These are phyloP conservation scores for Oncopodura yosiiana DNA, from an alignment of 1,140 invertebrate genomes.

Conservation along the genomic window DNA sequence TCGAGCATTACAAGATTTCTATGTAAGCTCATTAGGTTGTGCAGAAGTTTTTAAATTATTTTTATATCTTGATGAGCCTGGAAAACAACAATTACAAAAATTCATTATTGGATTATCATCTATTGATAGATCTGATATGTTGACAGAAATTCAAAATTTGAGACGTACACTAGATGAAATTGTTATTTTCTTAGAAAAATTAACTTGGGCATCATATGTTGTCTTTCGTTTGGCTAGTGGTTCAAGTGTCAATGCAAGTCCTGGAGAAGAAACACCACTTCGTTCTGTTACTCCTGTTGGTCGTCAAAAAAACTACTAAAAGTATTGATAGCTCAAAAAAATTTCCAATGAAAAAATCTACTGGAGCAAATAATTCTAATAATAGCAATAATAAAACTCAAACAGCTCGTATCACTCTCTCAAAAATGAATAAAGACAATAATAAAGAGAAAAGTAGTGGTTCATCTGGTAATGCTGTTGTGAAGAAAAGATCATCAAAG, in stretches of 20 bases:
- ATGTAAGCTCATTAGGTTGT: slow-evolving; percentile 11
- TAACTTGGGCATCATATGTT: slow-evolving; percentile 23
- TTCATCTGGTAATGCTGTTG: too few species aligned
- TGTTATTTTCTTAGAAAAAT: slow-evolving; percentile 26
- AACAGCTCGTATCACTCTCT: too few species aligned
- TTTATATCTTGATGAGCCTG: slow-evolving; percentile 10
- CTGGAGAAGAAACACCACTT: neutral
- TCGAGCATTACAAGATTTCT: slow-evolving; percentile 24
- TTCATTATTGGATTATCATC: slow-evolving; percentile 15
- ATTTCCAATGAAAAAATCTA: too few species aligned
- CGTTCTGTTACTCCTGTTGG: too few species aligned
- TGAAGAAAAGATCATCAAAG: too few species aligned
- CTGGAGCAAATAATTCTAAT: too few species aligned
- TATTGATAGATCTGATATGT: slow-evolving; percentile 21
- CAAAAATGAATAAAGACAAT: too few species aligned
- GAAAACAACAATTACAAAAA: slow-evolving; percentile 15
- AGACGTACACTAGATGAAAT: slow-evolving; percentile 24
- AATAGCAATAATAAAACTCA: too few species aligned
- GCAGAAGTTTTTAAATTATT: slow-evolving; percentile 25
- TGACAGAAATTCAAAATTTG: slow-evolving; percentile 17
- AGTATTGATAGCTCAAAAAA: too few species aligned
- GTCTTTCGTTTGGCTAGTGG: slow-evolving; percentile 21
- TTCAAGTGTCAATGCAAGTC: neutral
- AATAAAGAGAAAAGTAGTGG: too few species aligned
- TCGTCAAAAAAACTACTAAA: too few species aligned